A percentile compares a stretch with the other conserved stretches of the same genome.
These are phyloP conservation scores for Hystrix cristata DNA, from an alignment of 2,113 vertebrate species.

Conservation along the genomic window DNA sequence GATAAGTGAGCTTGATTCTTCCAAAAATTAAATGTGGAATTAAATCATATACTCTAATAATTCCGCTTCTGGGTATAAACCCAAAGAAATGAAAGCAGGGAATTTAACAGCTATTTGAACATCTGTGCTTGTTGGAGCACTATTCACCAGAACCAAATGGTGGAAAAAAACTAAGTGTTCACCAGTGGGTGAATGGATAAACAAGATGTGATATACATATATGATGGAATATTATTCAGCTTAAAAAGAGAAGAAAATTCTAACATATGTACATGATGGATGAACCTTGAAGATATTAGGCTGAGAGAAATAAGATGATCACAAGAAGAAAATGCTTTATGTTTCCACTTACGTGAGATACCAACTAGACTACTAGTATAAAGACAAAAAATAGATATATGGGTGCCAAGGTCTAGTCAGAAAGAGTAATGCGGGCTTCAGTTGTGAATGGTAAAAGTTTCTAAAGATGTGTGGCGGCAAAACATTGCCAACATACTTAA, in stretches of 20 bases:
- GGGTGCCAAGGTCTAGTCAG: fast-evolving
- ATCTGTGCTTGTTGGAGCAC: neutral
- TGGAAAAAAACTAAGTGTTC: neutral
- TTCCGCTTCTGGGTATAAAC: neutral
- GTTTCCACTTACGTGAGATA: neutral
- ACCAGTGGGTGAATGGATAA: neutral
- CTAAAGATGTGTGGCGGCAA: neutral
- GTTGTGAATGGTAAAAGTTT: neutral
- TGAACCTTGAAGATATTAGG: neutral
- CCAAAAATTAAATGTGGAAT: neutral
- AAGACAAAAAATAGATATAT: neutral
- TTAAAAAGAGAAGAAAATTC: neutral
- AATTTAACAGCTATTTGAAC: neutral
- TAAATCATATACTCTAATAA: neutral
- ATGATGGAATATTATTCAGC: neutral
- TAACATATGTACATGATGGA: neutral
- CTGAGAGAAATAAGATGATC: neutral
- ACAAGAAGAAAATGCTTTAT: neutral
- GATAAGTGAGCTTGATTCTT: neutral
- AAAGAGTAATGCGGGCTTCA: neutral
- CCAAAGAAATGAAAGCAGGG: neutral
- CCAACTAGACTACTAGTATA: neutral
- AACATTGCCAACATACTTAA: neutral
- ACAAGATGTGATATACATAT: neutral
- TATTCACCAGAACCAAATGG: neutral